Percentiles rank a stretch among this genome's conserved stretches.
Evolutionary conservation across 2,797 vertebrate genomes (phyloP).

Genomic region (Sebastiscus albofasciatus): DNA sequence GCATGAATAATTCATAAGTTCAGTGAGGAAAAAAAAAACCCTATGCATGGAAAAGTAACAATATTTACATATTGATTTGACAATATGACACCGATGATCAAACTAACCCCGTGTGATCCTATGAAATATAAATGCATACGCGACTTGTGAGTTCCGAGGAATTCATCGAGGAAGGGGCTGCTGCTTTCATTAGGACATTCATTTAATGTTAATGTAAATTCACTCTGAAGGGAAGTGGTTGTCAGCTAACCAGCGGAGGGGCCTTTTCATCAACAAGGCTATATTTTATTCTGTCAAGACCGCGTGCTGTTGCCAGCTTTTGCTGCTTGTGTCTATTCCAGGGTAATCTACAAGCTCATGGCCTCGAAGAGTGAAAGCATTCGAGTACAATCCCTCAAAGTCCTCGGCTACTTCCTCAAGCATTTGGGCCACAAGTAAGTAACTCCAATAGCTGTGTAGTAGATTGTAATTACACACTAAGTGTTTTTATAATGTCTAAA

Average conservation of each 20-base stretch:
- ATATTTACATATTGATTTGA: constrained; percentile 70
- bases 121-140: constrained; percentile 64
- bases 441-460: not conserved
- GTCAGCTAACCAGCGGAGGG: constrained; percentile 49
- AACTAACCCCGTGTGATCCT: constrained; percentile 46
- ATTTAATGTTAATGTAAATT: constrained; percentile 63
- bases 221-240: constrained; percentile 52
- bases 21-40: constrained; percentile 1
- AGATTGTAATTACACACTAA: not conserved
- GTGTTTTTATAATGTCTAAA: constrained; percentile 1
- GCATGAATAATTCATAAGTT: constrained; percentile 66
- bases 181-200: constrained; percentile 51
- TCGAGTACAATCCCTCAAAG: constrained; percentile 96
- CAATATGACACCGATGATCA: constrained; percentile 56
- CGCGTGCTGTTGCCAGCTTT: constrained; percentile 43
- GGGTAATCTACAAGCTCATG: constrained; percentile 97
- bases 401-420: constrained; percentile 97
- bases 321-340: constrained; percentile 72
- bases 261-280: constrained; percentile 50
- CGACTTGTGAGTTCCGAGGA: constrained; percentile 37
- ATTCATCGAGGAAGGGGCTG: constrained; percentile 22
- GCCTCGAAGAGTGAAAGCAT: constrained; percentile 97
- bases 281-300: constrained; percentile 49
- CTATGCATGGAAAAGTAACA: constrained; percentile 40
- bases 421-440: constrained; percentile 98